A percentile compares a stretch with the other conserved stretches of the same genome.
These are phyloP conservation scores for Saccopteryx bilineata DNA, from an alignment of 2,113 vertebrate species.

Conservation along the genomic window DNA sequence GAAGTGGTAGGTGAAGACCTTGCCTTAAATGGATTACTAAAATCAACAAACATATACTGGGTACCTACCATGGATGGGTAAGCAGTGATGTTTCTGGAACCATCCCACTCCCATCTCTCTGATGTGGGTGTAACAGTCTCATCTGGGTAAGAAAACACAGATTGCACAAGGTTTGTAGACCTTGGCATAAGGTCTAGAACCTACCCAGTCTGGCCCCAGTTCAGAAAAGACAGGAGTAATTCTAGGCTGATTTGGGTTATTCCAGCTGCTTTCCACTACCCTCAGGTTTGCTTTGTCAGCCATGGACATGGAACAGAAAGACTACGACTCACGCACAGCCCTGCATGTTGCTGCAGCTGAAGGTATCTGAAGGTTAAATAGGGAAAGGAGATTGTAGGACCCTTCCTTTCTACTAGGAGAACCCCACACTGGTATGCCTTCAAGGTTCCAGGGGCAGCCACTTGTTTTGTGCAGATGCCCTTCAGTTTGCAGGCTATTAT, in stretches of 20 bases:
- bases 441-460: neutral
- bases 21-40: neutral
- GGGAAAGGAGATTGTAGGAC: neutral
- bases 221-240: constrained; percentile 21
- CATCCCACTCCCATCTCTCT: neutral
- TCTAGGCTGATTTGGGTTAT: neutral
- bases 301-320: constrained; percentile 93
- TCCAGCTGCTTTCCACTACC: constrained; percentile 14
- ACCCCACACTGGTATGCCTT: neutral
- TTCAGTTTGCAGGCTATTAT: neutral
- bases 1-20: neutral
- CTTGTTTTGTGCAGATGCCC: neutral
- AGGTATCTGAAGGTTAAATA: constrained; percentile 85
- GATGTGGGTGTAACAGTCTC: neutral
- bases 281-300: constrained; percentile 93
- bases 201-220: neutral
- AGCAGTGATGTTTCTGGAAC: constrained; percentile 11
- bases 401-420: neutral
- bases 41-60: neutral
- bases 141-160: neutral
- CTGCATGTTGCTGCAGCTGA: constrained; percentile 93
- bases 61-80: neutral
- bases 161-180: neutral
- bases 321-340: constrained; percentile 93
- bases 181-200: neutral